Percentiles rank a stretch among this genome's conserved stretches.
Conservation (phyloP, 2,797 vertebrate genomes). For the Acanthis flammea region DNA sequence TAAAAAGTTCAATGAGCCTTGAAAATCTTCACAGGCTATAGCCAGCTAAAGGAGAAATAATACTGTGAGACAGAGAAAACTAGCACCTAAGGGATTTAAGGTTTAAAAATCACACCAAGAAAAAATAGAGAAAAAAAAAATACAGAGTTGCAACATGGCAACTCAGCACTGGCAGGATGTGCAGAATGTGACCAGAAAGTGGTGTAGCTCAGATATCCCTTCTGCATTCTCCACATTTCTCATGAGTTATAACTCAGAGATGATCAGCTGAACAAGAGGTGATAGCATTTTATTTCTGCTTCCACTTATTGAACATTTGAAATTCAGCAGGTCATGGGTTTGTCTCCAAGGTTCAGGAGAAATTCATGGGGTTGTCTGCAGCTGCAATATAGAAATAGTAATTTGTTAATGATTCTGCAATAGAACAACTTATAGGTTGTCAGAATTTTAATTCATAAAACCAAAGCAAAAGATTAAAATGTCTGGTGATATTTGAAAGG, state of each 20-base stretch:
- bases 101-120: not conserved
- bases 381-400: not conserved
- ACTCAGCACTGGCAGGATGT: not conserved
- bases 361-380: not conserved
- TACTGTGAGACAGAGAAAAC: not conserved
- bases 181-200: no score
- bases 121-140: not conserved
- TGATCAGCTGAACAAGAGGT: not conserved
- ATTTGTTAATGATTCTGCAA: not conserved
- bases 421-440: not conserved
- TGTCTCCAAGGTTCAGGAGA: not conserved
- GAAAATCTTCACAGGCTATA: not conserved
- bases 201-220: not conserved
- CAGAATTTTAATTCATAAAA: not conserved
- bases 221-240: not conserved
- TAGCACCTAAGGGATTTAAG: not conserved
- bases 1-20: not conserved
- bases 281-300: not conserved
- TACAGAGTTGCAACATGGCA: not conserved
- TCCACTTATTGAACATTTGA: not conserved
- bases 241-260: not conserved
- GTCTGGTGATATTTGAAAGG: not conserved
- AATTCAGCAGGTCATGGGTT: not conserved
- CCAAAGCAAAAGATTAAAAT: not conserved
- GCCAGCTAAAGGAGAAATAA: not conserved